Evolutionary conservation across 30 jellyfish, hydroid and myxozoan species (phyloP), one percentile per base, ranked within the genome.

Genomic region (Aurelia sp.): DNA sequence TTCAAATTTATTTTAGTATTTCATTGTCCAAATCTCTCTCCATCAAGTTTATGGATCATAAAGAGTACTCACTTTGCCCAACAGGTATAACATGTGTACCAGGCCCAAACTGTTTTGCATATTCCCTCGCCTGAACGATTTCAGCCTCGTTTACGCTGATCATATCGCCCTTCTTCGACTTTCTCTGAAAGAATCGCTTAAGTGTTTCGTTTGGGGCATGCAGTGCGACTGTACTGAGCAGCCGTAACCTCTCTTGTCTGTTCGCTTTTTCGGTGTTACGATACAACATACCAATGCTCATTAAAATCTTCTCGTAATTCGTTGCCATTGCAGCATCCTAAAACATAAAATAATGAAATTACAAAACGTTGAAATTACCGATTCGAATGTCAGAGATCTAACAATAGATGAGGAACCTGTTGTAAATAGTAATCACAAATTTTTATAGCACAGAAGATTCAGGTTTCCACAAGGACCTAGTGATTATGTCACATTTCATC

Each of bases 41-140:
- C n/a, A n/a, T n/a, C 33, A 12, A 10, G 21, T 22, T 40, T 12
- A 22, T 7, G 9, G 0, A 38, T 0, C 50, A 1, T 38, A 38
- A 7, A 7, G 5, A 52, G 8, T 35, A 72, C 81, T 19, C 57
- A 81, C 91, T 82, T 67, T 81, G 91, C 27, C 91, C 84, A 21
- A 63, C 90, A 22, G 91, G 96, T 75, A 76, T 58, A 13, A 85
- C 95, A 47, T 72, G 81, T 13, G 67, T 65, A 8, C 97, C 97
- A 5, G 97, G 95, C 18, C 97, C 97, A 60, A 90, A 90, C 84
- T 80, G 94, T 74, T 90, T 90, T 13, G 97, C 91, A 77, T 90
- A 90, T 50, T 83, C 95, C 67, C 97, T 76, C 40, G 97, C 97
- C 59, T 84, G 89, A n/a, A 70, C 92, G 63, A 90, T 83, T 64